Evolutionary conservation across 2,888 invertebrate genomes (phyloP), one percentile per base, ranked within the genome.

Genomic region (Sympetrum striolatum): DNA sequence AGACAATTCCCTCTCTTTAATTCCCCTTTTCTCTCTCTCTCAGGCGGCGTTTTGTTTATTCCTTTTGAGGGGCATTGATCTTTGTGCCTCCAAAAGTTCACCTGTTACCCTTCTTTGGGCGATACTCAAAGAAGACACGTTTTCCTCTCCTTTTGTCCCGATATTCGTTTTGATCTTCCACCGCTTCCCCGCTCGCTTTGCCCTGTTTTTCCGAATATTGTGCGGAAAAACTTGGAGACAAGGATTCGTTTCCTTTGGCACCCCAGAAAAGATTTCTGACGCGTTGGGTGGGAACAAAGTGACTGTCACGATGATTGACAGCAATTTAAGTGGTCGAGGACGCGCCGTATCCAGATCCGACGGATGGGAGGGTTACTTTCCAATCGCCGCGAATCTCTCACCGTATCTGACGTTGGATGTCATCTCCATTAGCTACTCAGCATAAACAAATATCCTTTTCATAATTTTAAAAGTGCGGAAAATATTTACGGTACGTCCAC

Each of bases 301-400:
- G 37, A 58, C 60, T 86, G 86, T 86, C 86, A 86, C 12, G 22
- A 18, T 60, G 86, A 86, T 86, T 58, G 86, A 37, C 86, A 60
- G 18, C 86, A 64, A 64, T 60, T 86, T 60, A 64, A 86, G 60
- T 2, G 53, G 53, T 53, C 18, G 53, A 18, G 3, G 53, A 60
- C 64, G 39, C n/a, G n/a, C 86, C 22, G 5, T 22, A 15, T 53
- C 18, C 53, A 53, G 15, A 18, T 10, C 39, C 39, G 2, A 6
- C 39, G 39, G 4, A 44, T 8, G 44, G 53, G 53, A 53, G 2
- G 18, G 53, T 18, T 53, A 53, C 53, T 53, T 53, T 53, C 2
- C 53, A 18, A 53, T 53, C 2, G 18, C 53, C 18, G 2, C 18
- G 53, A 18, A 18, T 53, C 53, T 53, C 8, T 18, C 53, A 3